Evolutionary conservation across 2,797 vertebrate genomes (phyloP), one percentile per base, ranked within the genome.

Genomic region (Peromyscus eremicus): DNA sequence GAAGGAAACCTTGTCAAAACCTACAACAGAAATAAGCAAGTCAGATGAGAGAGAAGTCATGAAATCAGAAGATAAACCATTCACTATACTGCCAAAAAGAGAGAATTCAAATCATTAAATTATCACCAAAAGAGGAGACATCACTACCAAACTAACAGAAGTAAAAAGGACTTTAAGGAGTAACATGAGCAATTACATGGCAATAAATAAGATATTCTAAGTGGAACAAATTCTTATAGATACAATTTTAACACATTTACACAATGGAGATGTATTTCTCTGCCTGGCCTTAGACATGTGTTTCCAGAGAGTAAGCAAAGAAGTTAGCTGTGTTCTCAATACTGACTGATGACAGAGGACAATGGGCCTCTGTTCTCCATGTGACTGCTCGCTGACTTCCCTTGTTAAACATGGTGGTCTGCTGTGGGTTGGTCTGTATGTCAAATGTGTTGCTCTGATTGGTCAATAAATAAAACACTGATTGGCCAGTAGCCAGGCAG

Each of bases 141-240:
- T 70, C 57, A 62, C 27, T 13, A 52, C 62, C n/a, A 57, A 84
- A 17, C 17, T 64, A 71, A 43, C 12, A 37, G 64, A 71, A 81
- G 81, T 55, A 81, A 86, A 43, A 66, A 80, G 23, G 16, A 40
- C 16, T 81, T 27, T 64, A 87, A 66, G 46, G 27, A 83, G 13
- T 16, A 21, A 43, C 70, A 43, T 9, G 27, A 89, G 34, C 13
- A 92, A 83, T 71, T 52, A 79, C 34, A 71, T 19, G 37, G 9
- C 29, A 64, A 73, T 11, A 32, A 57, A 75, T 46, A 71, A 85
- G 64, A 25, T 66, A 81, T 55, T 40, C 25, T 73, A 37, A 68
- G 71, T n/a, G 23, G 79, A 80, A 81, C 75, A 71, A 89, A 68
- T 46, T 66, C 43, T 81, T 80, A 81, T 71, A 91, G 85, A 85